phyloP scores from a whole-genome alignment of 2,113 vertebrate species.

The Elaphurus davidianus region DNA sequence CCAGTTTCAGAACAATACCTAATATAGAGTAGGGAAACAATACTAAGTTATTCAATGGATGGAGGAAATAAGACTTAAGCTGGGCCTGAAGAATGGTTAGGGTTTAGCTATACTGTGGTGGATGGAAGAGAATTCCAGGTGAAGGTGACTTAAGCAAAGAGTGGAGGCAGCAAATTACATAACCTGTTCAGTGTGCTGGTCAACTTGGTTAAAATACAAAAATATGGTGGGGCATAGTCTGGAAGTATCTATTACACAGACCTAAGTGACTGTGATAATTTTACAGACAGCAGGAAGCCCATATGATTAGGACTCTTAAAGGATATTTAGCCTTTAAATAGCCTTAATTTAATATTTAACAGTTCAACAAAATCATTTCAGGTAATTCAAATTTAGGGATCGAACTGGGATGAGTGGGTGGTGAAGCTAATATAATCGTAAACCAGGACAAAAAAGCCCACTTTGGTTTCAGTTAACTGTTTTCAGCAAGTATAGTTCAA shows the following conservation, averaged over 20 bases:
- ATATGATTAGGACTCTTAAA: background rate
- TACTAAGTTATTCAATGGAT: background rate
- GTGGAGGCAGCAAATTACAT: background rate
- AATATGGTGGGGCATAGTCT: background rate
- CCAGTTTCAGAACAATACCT: background rate
- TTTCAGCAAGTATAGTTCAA: background rate
- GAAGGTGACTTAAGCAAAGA: background rate
- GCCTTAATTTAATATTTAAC: background rate
- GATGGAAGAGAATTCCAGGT: background rate
- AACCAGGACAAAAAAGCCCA: background rate
- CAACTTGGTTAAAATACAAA: background rate
- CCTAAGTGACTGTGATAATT: background rate
- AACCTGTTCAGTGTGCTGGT: background rate
- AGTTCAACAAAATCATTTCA: background rate
- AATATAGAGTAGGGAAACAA: background rate
- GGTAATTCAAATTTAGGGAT: conserved; percentile 10
- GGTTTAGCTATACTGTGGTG: background rate
- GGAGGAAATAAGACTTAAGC: background rate
- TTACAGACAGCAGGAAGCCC: background rate
- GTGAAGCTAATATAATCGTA: background rate
- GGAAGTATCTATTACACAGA: background rate
- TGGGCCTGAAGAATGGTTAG: background rate
- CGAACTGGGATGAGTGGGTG: background rate
- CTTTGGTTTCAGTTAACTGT: background rate
- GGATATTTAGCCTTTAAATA: background rate